Evolutionary conservation across 2,888 invertebrate species (phyloP), one percentile per base, ranked within the genome.

Genomic region (Cyclophora punctaria): DNA sequence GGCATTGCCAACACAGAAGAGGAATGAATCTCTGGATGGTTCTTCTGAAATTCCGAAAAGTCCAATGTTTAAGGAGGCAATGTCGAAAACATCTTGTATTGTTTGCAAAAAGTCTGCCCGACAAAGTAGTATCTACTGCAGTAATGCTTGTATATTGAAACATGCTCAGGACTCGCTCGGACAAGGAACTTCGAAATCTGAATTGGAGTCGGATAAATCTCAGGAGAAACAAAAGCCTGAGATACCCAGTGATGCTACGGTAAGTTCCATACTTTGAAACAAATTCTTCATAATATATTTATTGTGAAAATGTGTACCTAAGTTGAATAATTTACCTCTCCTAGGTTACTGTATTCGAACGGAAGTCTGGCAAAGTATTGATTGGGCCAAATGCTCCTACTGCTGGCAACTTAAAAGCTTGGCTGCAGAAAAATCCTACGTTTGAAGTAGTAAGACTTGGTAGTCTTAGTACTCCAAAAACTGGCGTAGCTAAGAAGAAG

Each of bases 111-210:
- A 93, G 65, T 84, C 91, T 20, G 92, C 95, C 0, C 90, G 95
- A n/a, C 89, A 90, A n/a, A 94, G 93, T 68, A 95, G 95, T 49
- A 94, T 96, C 63, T 98, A 96, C 78, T 98, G 98, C 78, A 95
- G 96, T 66, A 95, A 96, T 67, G 91, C 92, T 40, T 98, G 98
- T 74, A 95, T 97, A 64, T 89, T 94, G 52, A 93, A 93, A 64
- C 96, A 97, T 82, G 95, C 96, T 2, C 93, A 94, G 67, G 94
- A 93, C 60, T 92, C 93, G 1, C 65, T 86, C 35, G 78, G 76
- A 35, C 82, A 74, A 55, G 56, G 56, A 7, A 48, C 73, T 41
- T 53, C 59, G 34, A 83, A 78, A 66, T 48, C 60, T 40, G 83
- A 76, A 37, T 58, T 57, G 20, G 71, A 72, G 48, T 50, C 69